Percentiles rank a stretch among this genome's conserved stretches.
These are phyloP conservation scores for Galemys pyrenaicus DNA, from an alignment of 2,113 vertebrate genomes.

Conservation along the genomic window DNA sequence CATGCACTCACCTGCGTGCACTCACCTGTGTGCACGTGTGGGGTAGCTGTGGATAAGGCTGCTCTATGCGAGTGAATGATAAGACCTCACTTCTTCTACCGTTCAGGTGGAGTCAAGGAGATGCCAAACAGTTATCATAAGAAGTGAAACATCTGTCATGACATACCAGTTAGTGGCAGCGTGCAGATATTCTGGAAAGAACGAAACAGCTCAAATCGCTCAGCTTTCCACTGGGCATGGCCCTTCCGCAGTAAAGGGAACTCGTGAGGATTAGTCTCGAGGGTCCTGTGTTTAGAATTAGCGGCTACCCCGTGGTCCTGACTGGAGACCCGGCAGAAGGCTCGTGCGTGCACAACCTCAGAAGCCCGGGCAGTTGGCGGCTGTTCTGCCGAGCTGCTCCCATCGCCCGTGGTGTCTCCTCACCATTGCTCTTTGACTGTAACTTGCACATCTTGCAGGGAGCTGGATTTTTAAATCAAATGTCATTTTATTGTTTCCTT, in stretches of 20 bases:
- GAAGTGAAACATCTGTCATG: slow-evolving; percentile 69
- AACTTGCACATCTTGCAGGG: background rate
- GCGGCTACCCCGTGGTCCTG: background rate
- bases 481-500: background rate
- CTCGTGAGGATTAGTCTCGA: slow-evolving; percentile 52
- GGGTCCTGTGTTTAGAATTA: slow-evolving; percentile 57
- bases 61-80: slow-evolving; percentile 32
- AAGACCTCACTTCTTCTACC: slow-evolving; percentile 67
- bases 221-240: slow-evolving; percentile 45
- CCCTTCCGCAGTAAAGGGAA: slow-evolving; percentile 36
- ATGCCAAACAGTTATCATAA: slow-evolving; percentile 73
- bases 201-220: slow-evolving; percentile 53
- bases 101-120: slow-evolving; percentile 73
- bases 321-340: slow-evolving; percentile 55
- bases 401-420: background rate
- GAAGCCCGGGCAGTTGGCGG: background rate
- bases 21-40: background rate
- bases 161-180: slow-evolving; percentile 73
- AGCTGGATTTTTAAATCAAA: slow-evolving; percentile 47
- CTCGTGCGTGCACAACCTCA: background rate
- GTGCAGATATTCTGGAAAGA: slow-evolving; percentile 67
- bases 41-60: background rate
- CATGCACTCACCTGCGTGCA: background rate
- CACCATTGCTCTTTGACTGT: background rate
- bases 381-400: slow-evolving; percentile 43